Base-by-base conservation (phyloP, 1,140 invertebrate genomes). In the Drosophila pandora region DNA sequence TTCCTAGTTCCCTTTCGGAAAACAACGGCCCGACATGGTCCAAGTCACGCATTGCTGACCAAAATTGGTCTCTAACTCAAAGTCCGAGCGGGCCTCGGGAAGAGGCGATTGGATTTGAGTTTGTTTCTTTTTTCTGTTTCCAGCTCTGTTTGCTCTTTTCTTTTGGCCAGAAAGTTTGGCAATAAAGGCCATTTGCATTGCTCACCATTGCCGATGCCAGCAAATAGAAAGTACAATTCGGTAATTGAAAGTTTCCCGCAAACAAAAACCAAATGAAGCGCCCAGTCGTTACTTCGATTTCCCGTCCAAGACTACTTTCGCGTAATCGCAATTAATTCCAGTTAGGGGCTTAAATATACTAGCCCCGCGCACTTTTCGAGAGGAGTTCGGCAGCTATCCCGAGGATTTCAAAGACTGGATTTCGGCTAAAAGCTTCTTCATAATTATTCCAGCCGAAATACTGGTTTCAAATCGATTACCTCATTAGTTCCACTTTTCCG, bases 31-130 rank as follows among this genome's bases (percentile, higher is more conserved):
- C 82, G 82, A 88, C 82, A 89, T 79, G 72, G 83, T 79, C 83
- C 75, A 76, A 88, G 83, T 88, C 83, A 88, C 83, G 83, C 83
- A 88, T 88, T 79, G 83, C 79, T 88, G 83, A 88, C 83, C 83
- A 88, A 88, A 88, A 88, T 88, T 83, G 83, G 83, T 48, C 60
- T 71, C 63, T 43, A 57, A 56, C 67, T 70, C 67, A 65, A 69
- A 67, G 59, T 52, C 21, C 32, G n/a, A 62, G 62, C 28, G 45
- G 61, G 30, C 43, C 34, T 53, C 41, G 59, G 59, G 56, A 58
- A 48, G 34, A 37, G 12, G 65, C 67, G 70, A 71, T 72, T 71
- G 65, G 56, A 69, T 52, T 64, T 45, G 32, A 45, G 39, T 41
- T 62, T 39, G 32, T 22, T 58, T 43, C 17, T 17, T 17, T 17